Evolutionary conservation across 2,888 invertebrate genomes (phyloP).

Genomic region (Falcaria lacertinaria): DNA sequence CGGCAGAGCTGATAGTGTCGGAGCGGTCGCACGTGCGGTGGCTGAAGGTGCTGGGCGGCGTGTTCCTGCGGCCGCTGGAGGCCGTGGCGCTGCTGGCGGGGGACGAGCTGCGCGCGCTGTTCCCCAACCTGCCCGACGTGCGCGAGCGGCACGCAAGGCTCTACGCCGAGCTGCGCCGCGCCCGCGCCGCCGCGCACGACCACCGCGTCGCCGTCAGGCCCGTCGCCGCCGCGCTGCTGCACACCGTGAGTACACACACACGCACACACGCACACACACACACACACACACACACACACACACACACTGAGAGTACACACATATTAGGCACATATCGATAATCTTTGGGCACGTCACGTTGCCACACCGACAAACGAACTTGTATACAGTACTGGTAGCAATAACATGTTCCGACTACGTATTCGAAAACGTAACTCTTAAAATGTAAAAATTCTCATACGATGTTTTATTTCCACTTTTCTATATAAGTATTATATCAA

Average conservation of each 20-base stretch:
- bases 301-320: no score
- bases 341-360: no score
- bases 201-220: conserved; percentile 31
- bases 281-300: background rate
- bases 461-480: no score
- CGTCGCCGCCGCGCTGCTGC: conserved; percentile 63
- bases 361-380: no score
- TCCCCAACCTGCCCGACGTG: conserved; percentile 92
- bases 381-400: no score
- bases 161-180: conserved; percentile 45
- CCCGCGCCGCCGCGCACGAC: conserved; percentile 20
- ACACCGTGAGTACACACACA: conserved; percentile 53
- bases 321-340: no score
- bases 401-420: no score
- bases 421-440: no score
- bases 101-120: conserved; percentile 88
- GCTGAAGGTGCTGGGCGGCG: conserved; percentile 89
- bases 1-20: conserved; percentile 86
- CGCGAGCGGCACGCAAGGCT: conserved; percentile 67
- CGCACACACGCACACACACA: background rate
- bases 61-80: conserved; percentile 90
- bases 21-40: conserved; percentile 94
- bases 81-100: conserved; percentile 82
- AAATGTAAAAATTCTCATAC: no score
- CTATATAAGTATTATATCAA: no score